These are phyloP conservation scores for Valencia hispanica DNA, from an alignment of 2,797 vertebrate species.

Conservation along the genomic window DNA sequence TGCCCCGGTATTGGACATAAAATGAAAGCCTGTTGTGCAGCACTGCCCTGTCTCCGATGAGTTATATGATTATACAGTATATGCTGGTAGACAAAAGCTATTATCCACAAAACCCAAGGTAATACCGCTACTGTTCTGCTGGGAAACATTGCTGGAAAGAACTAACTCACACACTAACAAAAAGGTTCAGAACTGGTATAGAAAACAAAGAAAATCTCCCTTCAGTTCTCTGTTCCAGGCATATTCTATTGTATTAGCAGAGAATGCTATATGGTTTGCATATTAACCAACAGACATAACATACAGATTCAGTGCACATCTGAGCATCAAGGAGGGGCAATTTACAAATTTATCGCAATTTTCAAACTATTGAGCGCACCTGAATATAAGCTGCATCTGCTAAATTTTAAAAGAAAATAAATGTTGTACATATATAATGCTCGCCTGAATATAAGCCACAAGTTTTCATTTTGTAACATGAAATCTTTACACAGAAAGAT, in stretches of 20 bases:
- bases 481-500: no score
- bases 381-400: no score
- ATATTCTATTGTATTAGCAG: slow-evolving; percentile 4
- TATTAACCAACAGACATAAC: slow-evolving; percentile 18
- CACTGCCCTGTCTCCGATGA: slow-evolving; percentile 38
- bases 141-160: slow-evolving; percentile 5
- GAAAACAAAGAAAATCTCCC: slow-evolving; percentile 28
- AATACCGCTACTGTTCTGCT: slow-evolving; percentile 24
- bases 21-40: slow-evolving; percentile 45
- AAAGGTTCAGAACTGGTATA: slow-evolving; percentile 20
- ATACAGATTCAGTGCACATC: slow-evolving; percentile 6
- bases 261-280: slow-evolving; percentile 6
- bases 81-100: slow-evolving; percentile 53
- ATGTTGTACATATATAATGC: no score
- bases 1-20: slow-evolving; percentile 36
- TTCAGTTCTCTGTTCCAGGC: slow-evolving; percentile 12
- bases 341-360: not conserved
- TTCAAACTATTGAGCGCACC: no score
- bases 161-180: slow-evolving; percentile 12
- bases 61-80: slow-evolving; percentile 50
- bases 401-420: no score
- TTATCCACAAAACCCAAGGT: slow-evolving; percentile 43
- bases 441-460: no score
- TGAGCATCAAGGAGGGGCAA: not conserved
- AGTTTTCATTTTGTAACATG: no score